Base-by-base conservation (phyloP, 1,140 invertebrate genomes). In the Oscheius sp. region DNA sequence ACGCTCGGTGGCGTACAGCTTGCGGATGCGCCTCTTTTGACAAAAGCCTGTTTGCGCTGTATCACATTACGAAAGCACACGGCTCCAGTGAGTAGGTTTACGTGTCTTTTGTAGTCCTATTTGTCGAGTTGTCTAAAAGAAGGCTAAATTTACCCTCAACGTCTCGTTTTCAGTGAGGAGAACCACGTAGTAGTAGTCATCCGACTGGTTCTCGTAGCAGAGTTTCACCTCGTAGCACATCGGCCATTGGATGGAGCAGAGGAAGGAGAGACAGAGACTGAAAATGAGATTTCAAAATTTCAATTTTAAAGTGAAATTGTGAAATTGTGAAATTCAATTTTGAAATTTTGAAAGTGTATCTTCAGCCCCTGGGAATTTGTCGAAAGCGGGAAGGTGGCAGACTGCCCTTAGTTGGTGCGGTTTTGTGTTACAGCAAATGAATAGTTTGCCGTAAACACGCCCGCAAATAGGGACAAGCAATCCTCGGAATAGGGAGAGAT, bases 181-280 rank as follows among this genome's bases (percentile, higher is more conserved):
- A 31, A 71, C 58, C 45, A 65, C 69, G 42, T 52, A 71, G 42
- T 64, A 71, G 31, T 64, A 71, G 29, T 71, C 59, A 23, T 71
- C 45, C n/a, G 59, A 64, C 58, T 63, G 45, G 46, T 58, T 71
- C 23, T 71, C 69, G 46, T 61, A 71, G 31, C 69, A 71, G 10
- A 42, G 59, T 26, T 64, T 66, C 20, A 80, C 75, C 38, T 78
- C 55, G 49, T 82, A 82, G 38, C 66, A 77, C 28, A 82, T 26
- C n/a, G 81, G 80, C 81, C 81, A 83, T 73, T 83, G 81, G 28
- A 83, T 45, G 31, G 78, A 80, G 63, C 78, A 84, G 7, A 74
- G 28, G 55, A 83, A 77, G 28, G 80, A 78, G 45, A 84, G 35
- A 23, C 75, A 35, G 10, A 82, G 63, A 26, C 79, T 76, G 29